phyloP scores from a whole-genome alignment of 2,113 vertebrate species.

The Myodes glareolus region DNA sequence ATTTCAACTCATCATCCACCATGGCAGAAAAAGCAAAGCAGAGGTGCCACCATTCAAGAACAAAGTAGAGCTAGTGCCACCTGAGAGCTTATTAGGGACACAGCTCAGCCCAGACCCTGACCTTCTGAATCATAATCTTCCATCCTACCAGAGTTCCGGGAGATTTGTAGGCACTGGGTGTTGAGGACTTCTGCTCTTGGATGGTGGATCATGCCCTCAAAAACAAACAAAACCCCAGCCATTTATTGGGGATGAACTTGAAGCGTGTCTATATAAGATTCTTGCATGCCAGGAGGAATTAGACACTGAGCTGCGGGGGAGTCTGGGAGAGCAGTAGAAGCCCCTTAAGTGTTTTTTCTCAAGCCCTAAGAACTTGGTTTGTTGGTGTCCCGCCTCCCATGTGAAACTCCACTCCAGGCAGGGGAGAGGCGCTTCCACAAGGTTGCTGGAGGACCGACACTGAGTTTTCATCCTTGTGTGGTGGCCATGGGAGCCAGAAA shows the following conservation, averaged over 20 bases:
- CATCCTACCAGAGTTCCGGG: background rate
- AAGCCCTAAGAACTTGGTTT: background rate
- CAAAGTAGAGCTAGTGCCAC: background rate
- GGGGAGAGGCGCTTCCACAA: background rate
- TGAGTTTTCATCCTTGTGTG: background rate
- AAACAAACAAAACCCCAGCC: background rate
- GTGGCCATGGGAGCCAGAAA: background rate
- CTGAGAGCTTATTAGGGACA: background rate
- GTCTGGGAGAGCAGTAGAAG: background rate
- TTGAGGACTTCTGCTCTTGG: background rate
- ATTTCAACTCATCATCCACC: background rate
- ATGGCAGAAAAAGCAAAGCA: background rate
- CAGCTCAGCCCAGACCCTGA: background rate
- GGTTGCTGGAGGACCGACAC: background rate
- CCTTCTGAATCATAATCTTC: background rate
- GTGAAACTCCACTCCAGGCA: background rate
- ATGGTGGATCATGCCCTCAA: background rate
- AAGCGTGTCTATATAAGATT: background rate
- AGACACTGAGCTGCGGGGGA: background rate
- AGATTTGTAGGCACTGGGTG: background rate
- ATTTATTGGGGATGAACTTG: background rate
- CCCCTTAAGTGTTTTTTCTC: background rate
- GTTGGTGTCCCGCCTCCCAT: background rate
- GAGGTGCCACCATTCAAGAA: fast-evolving
- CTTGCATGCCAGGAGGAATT: background rate